A percentile compares a stretch with the other conserved stretches of the same genome.
phyloP scores from a whole-genome alignment of 2,888 invertebrate genomes.

The Eupithecia insigniata region DNA sequence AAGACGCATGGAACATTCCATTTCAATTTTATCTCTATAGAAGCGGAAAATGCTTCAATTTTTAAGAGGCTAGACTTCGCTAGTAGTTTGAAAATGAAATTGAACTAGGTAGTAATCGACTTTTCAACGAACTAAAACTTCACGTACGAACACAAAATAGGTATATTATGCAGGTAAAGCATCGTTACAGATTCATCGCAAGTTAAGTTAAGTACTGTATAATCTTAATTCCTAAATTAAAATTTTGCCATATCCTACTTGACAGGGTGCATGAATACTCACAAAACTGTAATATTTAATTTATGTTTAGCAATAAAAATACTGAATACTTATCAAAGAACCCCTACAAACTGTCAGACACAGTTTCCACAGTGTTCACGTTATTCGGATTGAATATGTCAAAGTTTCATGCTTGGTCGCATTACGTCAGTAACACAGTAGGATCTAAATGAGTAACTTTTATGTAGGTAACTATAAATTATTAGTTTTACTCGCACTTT shows the following conservation, averaged over 20 bases:
- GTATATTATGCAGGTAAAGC: not conserved
- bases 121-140: not conserved
- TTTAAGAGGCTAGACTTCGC: not conserved
- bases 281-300: no score
- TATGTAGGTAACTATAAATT: not conserved
- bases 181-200: no score
- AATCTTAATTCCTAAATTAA: no score
- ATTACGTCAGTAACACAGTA: not conserved
- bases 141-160: not conserved
- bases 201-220: not conserved
- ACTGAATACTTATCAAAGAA: not conserved
- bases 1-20: not conserved
- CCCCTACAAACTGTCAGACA: not conserved
- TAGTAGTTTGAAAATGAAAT: constrained; percentile 11
- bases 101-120: not conserved
- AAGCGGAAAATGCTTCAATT: constrained; percentile 10
- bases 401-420: not conserved
- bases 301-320: no score
- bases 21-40: constrained; percentile 7
- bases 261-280: no score
- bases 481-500: no score
- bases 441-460: not conserved
- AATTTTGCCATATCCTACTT: no score
- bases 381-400: not conserved
- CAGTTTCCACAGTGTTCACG: not conserved